phyloP scores from a whole-genome alignment of 1,140 invertebrate genomes.

The Lucilia cuprina region DNA sequence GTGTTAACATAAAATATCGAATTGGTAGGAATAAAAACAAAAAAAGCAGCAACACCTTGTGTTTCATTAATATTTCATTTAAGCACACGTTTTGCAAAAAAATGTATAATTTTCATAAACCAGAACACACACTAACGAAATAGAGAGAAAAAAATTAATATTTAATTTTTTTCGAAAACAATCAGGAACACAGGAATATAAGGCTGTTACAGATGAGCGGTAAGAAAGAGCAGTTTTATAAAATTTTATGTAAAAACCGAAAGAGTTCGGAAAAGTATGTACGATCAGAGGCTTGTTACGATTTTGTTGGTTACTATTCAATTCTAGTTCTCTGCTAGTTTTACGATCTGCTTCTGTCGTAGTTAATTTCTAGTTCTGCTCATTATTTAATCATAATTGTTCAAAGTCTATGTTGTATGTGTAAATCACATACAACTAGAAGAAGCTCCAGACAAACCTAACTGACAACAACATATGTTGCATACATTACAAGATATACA shows the following conservation, averaged over 20 bases:
- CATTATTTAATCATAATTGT: too few species aligned
- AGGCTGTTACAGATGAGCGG: not conserved
- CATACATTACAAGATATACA: constrained; percentile 12
- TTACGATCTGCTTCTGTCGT: too few species aligned
- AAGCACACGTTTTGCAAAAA: not conserved
- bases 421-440: not conserved
- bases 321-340: too few species aligned
- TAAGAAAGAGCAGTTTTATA: not conserved
- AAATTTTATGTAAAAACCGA: too few species aligned
- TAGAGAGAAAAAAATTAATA: not conserved
- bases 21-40: not conserved
- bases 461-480: constrained; percentile 26
- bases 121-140: not conserved
- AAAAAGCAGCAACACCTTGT: not conserved
- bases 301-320: too few species aligned
- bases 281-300: too few species aligned
- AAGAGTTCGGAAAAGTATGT: too few species aligned
- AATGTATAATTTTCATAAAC: not conserved
- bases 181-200: not conserved
- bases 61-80: constrained; percentile 12
- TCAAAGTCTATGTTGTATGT: too few species aligned
- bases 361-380: too few species aligned
- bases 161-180: not conserved
- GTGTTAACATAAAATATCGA: not conserved
- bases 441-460: not conserved